These are phyloP conservation scores for Caenorhabditis uteleia DNA, from an alignment of 2,888 invertebrate genomes.

Conservation along the genomic window DNA sequence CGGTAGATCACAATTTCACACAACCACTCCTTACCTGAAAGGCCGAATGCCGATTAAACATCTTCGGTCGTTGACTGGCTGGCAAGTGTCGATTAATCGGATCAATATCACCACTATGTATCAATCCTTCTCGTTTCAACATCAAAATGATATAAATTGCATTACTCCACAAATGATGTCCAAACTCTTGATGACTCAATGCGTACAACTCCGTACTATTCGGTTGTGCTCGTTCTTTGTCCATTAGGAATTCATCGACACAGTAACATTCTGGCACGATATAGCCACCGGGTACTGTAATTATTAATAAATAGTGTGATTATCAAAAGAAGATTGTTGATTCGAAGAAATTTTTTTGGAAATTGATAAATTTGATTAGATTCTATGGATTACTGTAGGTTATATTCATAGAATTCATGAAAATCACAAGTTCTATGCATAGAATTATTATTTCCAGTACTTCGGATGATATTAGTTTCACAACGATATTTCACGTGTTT, in stretches of 20 bases:
- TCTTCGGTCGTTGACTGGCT: constrained; percentile 88
- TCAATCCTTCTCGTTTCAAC: constrained; percentile 75
- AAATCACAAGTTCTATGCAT: too few relatives aligned
- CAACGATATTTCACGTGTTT: too few relatives aligned
- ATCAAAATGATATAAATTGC: constrained; percentile 92
- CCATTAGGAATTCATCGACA: constrained; percentile 67
- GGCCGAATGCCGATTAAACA: constrained; percentile 92
- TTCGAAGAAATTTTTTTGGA: neutral
- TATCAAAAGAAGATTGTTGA: neutral
- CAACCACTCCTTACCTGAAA: constrained; percentile 80
- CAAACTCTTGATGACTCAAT: constrained; percentile 65
- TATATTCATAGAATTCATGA: too few relatives aligned
- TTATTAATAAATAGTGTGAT: neutral
- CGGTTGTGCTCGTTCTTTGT: constrained; percentile 50
- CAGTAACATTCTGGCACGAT: constrained; percentile 91
- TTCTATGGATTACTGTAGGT: too few relatives aligned
- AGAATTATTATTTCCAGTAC: too few relatives aligned
- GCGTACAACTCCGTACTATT: constrained; percentile 64
- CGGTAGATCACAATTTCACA: neutral
- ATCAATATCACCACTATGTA: constrained; percentile 88
- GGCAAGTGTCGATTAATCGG: constrained; percentile 92
- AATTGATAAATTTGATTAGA: too few relatives aligned
- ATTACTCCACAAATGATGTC: constrained; percentile 89
- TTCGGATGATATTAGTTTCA: too few relatives aligned
- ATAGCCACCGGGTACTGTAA: constrained; percentile 47